Percentiles rank a stretch among this genome's conserved stretches.
Conservation (phyloP, 1,140 invertebrate genomes). For the Drosophila tropicalis region DNA sequence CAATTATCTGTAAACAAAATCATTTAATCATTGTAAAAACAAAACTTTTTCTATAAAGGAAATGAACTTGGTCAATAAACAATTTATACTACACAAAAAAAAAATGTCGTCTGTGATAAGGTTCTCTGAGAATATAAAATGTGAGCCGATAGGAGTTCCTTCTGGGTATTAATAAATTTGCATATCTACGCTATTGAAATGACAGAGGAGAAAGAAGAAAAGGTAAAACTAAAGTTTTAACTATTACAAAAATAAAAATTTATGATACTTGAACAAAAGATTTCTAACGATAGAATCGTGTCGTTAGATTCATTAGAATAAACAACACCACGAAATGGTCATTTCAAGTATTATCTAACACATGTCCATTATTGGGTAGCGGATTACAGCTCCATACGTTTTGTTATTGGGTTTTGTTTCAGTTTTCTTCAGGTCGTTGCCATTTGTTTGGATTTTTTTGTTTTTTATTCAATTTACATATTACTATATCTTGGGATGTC, state of each 20-base stretch:
- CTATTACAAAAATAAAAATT: neutral
- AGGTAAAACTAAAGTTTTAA: neutral
- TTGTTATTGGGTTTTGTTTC: slow-evolving; percentile 17
- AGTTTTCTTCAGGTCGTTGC: slow-evolving; percentile 41
- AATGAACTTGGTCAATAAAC: neutral
- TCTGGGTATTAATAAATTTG: slow-evolving; percentile 4
- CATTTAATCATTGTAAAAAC: too few relatives aligned
- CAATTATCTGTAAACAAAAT: too few relatives aligned
- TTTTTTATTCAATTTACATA: slow-evolving; percentile 41
- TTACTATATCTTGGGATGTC: slow-evolving; percentile 21
- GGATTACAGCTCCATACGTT: slow-evolving; percentile 24
- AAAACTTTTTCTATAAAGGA: neutral
- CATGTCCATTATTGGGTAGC: slow-evolving; percentile 39
- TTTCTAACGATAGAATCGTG: slow-evolving; percentile 13
- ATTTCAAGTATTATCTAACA: slow-evolving; percentile 19
- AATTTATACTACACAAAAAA: neutral
- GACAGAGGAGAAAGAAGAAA: neutral
- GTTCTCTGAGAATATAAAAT: too few relatives aligned
- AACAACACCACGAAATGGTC: slow-evolving; percentile 7
- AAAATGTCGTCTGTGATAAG: neutral
- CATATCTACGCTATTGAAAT: slow-evolving; percentile 4
- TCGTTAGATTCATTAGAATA: slow-evolving; percentile 28
- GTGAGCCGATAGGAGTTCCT: too few relatives aligned
- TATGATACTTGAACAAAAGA: slow-evolving; percentile 21
- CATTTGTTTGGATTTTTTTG: slow-evolving; percentile 20